A percentile compares a stretch with the other conserved stretches of the same genome.
Evolutionary conservation across 2,113 vertebrate genomes (phyloP).

Genomic region (Myotis yumanensis): DNA sequence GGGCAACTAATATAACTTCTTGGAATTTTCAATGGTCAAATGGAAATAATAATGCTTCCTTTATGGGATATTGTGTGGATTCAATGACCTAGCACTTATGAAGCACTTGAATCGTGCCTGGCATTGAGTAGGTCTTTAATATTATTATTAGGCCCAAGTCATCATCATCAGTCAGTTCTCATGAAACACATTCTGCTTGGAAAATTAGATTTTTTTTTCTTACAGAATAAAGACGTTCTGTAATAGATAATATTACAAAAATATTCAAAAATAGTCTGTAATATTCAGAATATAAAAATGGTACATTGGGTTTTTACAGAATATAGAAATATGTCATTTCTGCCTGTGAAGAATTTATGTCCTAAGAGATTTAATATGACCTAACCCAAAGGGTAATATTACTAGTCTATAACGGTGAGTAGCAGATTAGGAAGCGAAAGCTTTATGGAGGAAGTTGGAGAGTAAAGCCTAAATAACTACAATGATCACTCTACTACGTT

Average conservation of each 20-base stretch:
- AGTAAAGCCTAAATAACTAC: not conserved
- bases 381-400: not conserved
- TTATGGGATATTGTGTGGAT: not conserved
- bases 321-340: not conserved
- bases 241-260: not conserved
- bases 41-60: not conserved
- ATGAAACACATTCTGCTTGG: not conserved
- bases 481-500: not conserved
- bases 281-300: conserved; percentile 18
- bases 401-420: not conserved
- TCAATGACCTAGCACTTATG: not conserved
- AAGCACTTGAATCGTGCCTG: not conserved
- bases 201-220: not conserved
- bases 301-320: not conserved
- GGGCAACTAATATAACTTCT: not conserved
- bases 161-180: not conserved
- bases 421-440: not conserved
- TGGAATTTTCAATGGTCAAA: not conserved
- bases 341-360: not conserved
- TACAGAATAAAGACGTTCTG: not conserved
- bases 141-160: not conserved
- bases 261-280: not conserved
- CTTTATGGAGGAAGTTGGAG: not conserved
- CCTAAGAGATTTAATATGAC: not conserved
- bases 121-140: not conserved